Percentiles rank a stretch among this genome's conserved stretches.
Conservation (phyloP, 2,797 vertebrate genomes). For the Anas georgica region DNA sequence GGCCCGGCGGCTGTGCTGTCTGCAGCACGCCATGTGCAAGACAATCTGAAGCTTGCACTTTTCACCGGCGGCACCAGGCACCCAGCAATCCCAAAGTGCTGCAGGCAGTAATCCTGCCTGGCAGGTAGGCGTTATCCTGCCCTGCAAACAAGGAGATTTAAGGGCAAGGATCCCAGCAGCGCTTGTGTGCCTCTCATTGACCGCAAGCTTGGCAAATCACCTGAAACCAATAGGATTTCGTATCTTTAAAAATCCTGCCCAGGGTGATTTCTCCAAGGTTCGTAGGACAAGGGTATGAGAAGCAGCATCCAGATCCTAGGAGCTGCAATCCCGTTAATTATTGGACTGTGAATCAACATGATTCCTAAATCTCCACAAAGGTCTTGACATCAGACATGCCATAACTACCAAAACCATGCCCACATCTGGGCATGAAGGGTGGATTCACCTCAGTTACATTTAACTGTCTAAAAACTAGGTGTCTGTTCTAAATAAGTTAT, state of each 20-base stretch:
- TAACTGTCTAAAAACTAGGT: neutral
- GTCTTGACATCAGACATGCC: neutral
- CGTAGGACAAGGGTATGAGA: neutral
- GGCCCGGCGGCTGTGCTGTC: constrained; percentile 28
- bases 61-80: neutral
- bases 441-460: neutral
- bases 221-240: neutral
- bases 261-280: neutral
- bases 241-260: neutral
- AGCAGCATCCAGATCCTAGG: neutral
- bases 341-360: neutral
- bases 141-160: neutral
- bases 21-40: constrained; percentile 37
- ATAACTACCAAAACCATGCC: neutral
- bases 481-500: neutral
- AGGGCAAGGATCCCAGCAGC: neutral
- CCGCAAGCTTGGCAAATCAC: neutral
- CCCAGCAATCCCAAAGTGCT: neutral
- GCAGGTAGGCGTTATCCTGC: neutral
- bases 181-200: neutral
- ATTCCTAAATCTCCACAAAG: neutral
- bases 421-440: neutral
- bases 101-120: neutral
- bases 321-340: neutral
- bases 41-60: constrained; percentile 68